phyloP scores from a whole-genome alignment of 30 jellyfish, hydroid and myxozoan genomes.

The Aurelia aurita region DNA sequence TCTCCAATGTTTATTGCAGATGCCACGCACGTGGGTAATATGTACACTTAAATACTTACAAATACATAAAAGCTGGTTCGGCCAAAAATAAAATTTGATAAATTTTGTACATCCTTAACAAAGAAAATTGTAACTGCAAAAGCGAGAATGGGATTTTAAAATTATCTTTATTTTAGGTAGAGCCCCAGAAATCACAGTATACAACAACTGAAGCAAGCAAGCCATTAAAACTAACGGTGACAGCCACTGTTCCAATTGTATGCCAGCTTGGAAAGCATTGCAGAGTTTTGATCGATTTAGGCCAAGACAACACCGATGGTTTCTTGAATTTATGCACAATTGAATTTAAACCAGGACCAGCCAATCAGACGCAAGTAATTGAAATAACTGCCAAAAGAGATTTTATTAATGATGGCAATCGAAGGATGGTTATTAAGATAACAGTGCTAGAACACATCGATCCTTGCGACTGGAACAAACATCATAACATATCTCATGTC shows the following conservation, averaged over 20 bases:
- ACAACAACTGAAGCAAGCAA: slow-evolving; percentile 15
- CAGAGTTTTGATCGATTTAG: background rate
- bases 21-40: no score
- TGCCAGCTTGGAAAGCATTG: slow-evolving; percentile 17
- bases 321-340: slow-evolving; percentile 24
- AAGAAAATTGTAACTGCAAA: no score
- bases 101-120: no score
- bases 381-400: slow-evolving; percentile 64
- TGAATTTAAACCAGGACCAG: slow-evolving; percentile 49
- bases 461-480: slow-evolving; percentile 51
- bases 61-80: no score
- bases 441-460: background rate
- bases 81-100: no score
- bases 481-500: slow-evolving; percentile 22
- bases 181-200: slow-evolving; percentile 1
- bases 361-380: slow-evolving; percentile 33
- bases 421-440: slow-evolving; percentile 4
- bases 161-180: slow-evolving; percentile 16
- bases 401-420: slow-evolving; percentile 47
- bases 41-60: no score
- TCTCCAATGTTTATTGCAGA: no score
- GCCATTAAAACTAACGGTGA: slow-evolving; percentile 30
- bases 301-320: slow-evolving; percentile 5
- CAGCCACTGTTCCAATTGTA: slow-evolving; percentile 54
- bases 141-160: no score